phyloP scores from a whole-genome alignment of 2,888 invertebrate genomes.

The Sceliomorpha sp. region DNA sequence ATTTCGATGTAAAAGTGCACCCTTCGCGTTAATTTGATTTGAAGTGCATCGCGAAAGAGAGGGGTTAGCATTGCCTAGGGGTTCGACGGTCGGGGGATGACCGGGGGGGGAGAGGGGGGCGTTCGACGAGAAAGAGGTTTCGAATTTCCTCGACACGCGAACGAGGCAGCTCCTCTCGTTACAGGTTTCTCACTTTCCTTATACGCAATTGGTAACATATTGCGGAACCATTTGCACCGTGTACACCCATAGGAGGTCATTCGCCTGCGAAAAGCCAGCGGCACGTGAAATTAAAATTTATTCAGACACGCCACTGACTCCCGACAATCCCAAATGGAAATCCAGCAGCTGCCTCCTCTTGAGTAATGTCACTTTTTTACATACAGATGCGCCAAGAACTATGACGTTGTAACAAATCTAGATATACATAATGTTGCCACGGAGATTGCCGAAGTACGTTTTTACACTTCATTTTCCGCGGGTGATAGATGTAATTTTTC shows the following conservation, averaged over 20 bases:
- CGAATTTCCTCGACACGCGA: slow-evolving; percentile 35
- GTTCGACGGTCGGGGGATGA: no score
- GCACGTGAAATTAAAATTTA: slow-evolving; percentile 76
- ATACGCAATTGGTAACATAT: slow-evolving; percentile 74
- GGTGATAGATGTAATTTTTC: no score
- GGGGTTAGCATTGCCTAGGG: slow-evolving; percentile 24
- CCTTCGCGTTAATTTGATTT: slow-evolving; percentile 45
- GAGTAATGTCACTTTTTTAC: slow-evolving; percentile 39
- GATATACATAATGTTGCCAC: neutral
- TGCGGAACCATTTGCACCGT: slow-evolving; percentile 71
- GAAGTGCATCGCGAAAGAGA: slow-evolving; percentile 36
- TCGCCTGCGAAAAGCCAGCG: slow-evolving; percentile 69
- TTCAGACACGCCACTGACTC: slow-evolving; percentile 57
- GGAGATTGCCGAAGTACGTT: no score
- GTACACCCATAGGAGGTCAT: slow-evolving; percentile 63
- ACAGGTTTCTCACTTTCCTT: slow-evolving; percentile 62
- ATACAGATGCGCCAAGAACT: slow-evolving; percentile 25
- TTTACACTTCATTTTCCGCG: no score
- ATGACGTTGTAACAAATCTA: slow-evolving; percentile 35
- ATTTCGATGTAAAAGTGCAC: slow-evolving; percentile 49
- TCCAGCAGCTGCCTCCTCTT: slow-evolving; percentile 46
- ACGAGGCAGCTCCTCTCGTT: slow-evolving; percentile 17
- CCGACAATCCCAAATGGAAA: slow-evolving; percentile 51
- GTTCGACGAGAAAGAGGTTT: slow-evolving; percentile 47
- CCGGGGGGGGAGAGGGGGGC: no score